Conservation (phyloP, 2,113 vertebrate species). For the Hepsetus odoe region DNA sequence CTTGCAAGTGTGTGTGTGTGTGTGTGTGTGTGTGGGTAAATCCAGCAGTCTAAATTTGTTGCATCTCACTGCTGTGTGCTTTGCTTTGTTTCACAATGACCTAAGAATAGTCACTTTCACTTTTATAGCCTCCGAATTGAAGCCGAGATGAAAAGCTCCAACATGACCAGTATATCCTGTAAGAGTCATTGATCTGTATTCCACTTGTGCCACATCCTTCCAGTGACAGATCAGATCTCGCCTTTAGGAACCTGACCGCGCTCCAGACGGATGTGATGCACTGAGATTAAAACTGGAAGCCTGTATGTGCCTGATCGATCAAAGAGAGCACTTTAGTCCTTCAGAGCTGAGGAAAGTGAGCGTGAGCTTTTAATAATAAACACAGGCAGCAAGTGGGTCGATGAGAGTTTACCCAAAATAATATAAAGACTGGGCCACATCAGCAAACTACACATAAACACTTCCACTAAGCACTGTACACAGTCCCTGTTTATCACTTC, state of each 20-base stretch:
- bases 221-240: background rate
- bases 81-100: too few relatives aligned
- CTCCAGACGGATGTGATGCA: background rate
- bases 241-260: background rate
- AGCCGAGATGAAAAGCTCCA: background rate
- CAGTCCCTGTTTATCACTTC: slow-evolving; percentile 3
- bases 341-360: background rate
- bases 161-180: background rate
- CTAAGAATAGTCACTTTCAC: too few relatives aligned
- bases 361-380: slow-evolving; percentile 6
- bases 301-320: slow-evolving; percentile 5
- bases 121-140: too few relatives aligned
- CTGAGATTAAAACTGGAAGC: background rate
- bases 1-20: too few relatives aligned
- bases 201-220: background rate
- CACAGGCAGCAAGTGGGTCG: background rate
- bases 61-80: too few relatives aligned
- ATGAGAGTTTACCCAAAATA: background rate
- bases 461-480: slow-evolving; percentile 21
- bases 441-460: slow-evolving; percentile 43
- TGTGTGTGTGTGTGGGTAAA: too few relatives aligned
- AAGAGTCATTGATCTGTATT: background rate
- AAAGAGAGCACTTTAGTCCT: background rate
- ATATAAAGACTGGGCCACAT: background rate
- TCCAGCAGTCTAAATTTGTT: too few relatives aligned